phyloP scores from a whole-genome alignment of 2,888 invertebrate genomes.

The Lasius fuliginosus region DNA sequence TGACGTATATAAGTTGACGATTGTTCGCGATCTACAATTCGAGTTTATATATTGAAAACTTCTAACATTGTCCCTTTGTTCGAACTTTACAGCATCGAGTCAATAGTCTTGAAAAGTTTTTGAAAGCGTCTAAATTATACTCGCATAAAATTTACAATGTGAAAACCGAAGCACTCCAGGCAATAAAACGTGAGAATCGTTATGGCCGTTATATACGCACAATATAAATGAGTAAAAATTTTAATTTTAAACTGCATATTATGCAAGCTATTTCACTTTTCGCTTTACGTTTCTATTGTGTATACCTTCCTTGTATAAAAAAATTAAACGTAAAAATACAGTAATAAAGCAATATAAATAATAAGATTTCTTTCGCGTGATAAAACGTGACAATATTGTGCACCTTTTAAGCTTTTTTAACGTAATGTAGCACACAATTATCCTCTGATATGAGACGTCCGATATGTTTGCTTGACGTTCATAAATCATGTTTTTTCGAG shows the following conservation, averaged over 20 bases:
- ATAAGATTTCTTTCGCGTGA: background rate
- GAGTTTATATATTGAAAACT: conserved; percentile 42
- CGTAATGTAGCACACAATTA: background rate
- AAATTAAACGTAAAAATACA: background rate
- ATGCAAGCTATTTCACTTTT: background rate
- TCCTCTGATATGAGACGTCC: background rate
- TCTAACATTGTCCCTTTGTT: conserved; percentile 16
- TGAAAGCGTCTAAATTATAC: background rate
- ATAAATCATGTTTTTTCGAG: conserved; percentile 25
- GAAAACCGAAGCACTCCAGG: background rate
- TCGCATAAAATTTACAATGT: conserved; percentile 22
- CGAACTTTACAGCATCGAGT: background rate
- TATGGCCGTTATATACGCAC: background rate
- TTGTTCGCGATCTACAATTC: conserved; percentile 45
- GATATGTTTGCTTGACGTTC: background rate
- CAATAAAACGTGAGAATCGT: background rate
- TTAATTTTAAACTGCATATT: conserved; percentile 20
- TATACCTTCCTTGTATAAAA: background rate
- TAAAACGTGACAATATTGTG: background rate
- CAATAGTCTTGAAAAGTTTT: conserved; percentile 27
- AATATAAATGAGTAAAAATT: background rate
- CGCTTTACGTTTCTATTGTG: background rate
- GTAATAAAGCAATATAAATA: background rate
- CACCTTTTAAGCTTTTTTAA: background rate
- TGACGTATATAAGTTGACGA: conserved; percentile 31